Evolutionary conservation across 2,113 vertebrate genomes (phyloP).

Genomic region (Phalacrocorax aristotelis): DNA sequence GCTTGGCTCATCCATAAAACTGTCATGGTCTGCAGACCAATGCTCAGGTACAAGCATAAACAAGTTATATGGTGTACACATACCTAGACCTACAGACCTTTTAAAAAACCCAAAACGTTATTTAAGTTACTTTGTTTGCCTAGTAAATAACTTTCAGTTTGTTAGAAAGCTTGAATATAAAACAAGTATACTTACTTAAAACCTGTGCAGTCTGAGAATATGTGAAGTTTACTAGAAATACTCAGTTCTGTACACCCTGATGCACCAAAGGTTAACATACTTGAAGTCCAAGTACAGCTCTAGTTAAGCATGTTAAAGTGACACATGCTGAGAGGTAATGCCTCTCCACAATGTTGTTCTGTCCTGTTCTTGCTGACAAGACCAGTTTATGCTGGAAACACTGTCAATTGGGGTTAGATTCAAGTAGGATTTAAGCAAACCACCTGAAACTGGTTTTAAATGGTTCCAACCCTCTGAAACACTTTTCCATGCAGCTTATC

Average conservation of each 20-base stretch:
- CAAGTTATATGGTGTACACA: neutral
- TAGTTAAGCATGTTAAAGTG: neutral
- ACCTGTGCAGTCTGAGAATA: neutral
- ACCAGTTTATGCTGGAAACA: neutral
- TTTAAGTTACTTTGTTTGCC: neutral
- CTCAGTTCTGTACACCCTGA: neutral
- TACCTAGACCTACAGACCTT: neutral
- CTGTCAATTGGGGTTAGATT: neutral
- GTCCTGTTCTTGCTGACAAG: neutral
- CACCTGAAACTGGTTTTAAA: neutral
- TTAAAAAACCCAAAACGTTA: neutral
- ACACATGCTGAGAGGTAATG: rapidly evolving
- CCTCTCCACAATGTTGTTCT: neutral
- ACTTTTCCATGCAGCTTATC: neutral
- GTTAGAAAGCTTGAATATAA: neutral
- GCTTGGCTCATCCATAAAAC: neutral
- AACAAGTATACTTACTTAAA: neutral
- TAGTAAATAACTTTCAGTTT: neutral
- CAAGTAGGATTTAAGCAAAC: neutral
- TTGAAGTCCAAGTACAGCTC: neutral
- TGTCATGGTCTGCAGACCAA: neutral
- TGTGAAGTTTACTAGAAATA: neutral
- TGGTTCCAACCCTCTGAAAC: neutral
- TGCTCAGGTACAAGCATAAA: neutral
- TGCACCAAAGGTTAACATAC: neutral